Conservation (phyloP, 2,113 vertebrate genomes). For the Seriola quinqueradiata region DNA sequence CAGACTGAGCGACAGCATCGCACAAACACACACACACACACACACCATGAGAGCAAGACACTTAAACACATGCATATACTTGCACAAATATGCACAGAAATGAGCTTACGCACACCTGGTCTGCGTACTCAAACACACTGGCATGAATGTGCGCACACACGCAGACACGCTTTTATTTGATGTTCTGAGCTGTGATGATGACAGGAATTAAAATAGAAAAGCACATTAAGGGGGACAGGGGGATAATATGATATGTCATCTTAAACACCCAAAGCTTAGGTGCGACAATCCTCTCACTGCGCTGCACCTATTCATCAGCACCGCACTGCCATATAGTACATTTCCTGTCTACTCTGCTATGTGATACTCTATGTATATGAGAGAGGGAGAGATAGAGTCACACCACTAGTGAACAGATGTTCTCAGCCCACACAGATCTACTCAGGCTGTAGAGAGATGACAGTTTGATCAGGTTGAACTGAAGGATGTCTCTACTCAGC, state of each 20-base stretch:
- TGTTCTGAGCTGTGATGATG: constrained; percentile 50
- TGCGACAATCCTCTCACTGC: constrained; percentile 27
- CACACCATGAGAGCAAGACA: constrained; percentile 8
- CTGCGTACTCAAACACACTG: not conserved
- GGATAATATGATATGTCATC: constrained; percentile 67
- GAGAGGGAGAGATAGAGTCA: constrained; percentile 7
- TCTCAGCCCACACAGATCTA: constrained; percentile 65
- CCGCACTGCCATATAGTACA: constrained; percentile 6
- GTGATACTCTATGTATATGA: constrained; percentile 11
- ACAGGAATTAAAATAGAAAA: constrained; percentile 79
- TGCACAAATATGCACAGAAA: constrained; percentile 5
- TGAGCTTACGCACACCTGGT: constrained; percentile 23
- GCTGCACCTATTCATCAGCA: constrained; percentile 51
- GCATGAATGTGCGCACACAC: not conserved
- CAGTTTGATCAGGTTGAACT: constrained; percentile 78
- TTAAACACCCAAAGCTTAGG: constrained; percentile 57
- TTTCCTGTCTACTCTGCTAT: constrained; percentile 34
- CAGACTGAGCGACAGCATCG: constrained; percentile 77
- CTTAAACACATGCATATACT: not conserved
- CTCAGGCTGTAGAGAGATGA: constrained; percentile 70
- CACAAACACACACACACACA: constrained; percentile 46
- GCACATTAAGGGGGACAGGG: constrained; percentile 45
- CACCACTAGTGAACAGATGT: constrained; percentile 73
- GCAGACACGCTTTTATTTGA: constrained; percentile 31
- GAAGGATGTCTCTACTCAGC: constrained; percentile 75